Conservation (phyloP, 2,888 invertebrate species). For the Pycnomerus fuliginosus region DNA sequence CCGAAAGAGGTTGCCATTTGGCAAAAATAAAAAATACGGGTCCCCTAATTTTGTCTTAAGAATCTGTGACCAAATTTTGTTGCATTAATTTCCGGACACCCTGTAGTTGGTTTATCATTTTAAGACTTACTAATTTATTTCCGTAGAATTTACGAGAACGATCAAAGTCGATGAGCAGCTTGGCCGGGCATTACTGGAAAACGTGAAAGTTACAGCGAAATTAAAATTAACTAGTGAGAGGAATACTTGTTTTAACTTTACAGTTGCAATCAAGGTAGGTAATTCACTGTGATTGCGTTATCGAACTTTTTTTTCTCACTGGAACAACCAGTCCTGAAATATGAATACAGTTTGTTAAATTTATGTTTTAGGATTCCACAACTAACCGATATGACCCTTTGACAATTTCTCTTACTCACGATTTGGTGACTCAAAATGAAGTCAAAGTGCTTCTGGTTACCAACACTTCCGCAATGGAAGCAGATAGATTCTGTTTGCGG, state of each 20-base stretch:
- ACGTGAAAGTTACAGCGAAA: conserved; percentile 10
- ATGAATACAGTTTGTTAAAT: not conserved
- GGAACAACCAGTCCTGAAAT: not conserved
- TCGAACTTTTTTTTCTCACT: too few relatives aligned
- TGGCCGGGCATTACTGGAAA: conserved; percentile 9
- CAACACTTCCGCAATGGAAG: conserved; percentile 3
- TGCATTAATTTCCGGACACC: too few relatives aligned
- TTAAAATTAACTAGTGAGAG: too few relatives aligned
- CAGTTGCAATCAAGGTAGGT: conserved; percentile 17
- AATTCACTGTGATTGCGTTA: too few relatives aligned
- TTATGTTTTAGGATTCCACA: conserved; percentile 8
- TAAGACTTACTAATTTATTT: too few relatives aligned
- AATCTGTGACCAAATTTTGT: too few relatives aligned
- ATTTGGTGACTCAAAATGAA: conserved; percentile 14
- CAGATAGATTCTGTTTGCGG: conserved; percentile 36
- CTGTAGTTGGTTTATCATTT: too few relatives aligned
- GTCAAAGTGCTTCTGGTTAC: conserved; percentile 19
- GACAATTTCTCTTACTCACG: conserved; percentile 26
- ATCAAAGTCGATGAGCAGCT: conserved; percentile 27
- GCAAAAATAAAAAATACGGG: too few relatives aligned
- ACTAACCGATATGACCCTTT: conserved; percentile 27
- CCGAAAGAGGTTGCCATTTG: too few relatives aligned
- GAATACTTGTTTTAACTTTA: conserved; percentile 25
- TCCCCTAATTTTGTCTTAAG: too few relatives aligned
- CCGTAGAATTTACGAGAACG: conserved; percentile 23